These are phyloP conservation scores for Boulengeromyrus knoepffleri DNA, from an alignment of 2,113 vertebrate species.

Conservation along the genomic window DNA sequence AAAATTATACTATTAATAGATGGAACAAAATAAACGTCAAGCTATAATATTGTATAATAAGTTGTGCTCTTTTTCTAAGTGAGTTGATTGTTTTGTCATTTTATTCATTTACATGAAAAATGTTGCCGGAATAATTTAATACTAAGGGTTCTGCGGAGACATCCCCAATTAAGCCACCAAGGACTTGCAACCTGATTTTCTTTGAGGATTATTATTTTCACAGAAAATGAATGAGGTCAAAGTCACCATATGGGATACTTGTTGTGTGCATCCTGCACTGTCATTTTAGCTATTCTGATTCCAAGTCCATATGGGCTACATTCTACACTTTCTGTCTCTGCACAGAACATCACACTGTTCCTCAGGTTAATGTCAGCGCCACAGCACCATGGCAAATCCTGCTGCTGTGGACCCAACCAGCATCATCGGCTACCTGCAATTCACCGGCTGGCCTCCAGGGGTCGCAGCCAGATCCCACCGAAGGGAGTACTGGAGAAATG, in stretches of 20 bases:
- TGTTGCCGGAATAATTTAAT: not conserved
- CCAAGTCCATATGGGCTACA: not conserved
- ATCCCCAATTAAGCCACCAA: not conserved
- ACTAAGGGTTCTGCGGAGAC: not conserved
- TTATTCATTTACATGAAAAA: not conserved
- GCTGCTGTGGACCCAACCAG: not conserved
- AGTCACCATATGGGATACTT: not conserved
- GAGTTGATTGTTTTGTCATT: not conserved
- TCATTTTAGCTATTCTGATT: not conserved
- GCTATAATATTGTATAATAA: not conserved
- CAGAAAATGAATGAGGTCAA: not conserved
- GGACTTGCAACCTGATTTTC: not conserved
- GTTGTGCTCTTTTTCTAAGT: not conserved
- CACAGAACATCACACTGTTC: not conserved
- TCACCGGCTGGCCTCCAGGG: not conserved
- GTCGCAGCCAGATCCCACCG: not conserved
- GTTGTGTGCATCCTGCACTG: too few relatives aligned
- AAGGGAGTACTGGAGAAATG: not conserved
- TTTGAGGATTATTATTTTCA: not conserved
- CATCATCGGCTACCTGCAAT: not conserved
- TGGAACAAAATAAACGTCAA: not conserved
- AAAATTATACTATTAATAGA: not conserved
- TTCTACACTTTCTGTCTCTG: not conserved
- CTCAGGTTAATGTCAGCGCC: not conserved
- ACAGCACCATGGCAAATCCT: not conserved